Evolutionary conservation across 1,140 invertebrate species (phyloP), one percentile per base, ranked within the genome.

Genomic region (Lutraria rhynchaena): DNA sequence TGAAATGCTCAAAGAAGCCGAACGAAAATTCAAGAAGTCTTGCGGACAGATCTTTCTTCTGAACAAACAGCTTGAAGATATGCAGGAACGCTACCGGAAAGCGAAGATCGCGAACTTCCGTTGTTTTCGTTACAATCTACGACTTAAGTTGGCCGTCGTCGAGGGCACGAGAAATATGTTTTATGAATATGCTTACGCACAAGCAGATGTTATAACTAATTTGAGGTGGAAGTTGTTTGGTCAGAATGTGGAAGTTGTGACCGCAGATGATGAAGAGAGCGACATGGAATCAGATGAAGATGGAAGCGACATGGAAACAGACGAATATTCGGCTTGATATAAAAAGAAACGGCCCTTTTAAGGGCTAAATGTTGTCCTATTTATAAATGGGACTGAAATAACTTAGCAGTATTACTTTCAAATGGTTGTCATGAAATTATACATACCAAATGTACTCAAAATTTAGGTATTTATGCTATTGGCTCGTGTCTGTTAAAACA

Each of bases 121-220:
- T n/a, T 58, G 31, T 29, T 76, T 75, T 55, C 61, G 80, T 3
- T 82, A 82, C 63, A 82, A 77, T 55, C 27, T 82, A 15, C 70
- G 73, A 2, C 53, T 82, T 11, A 67, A 74, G 41, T 44, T 82
- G 19, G 78, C 83, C 22, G 60, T 65, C 22, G 29, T 70, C 33
- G 80, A 85, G 55, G 70, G 80, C 29, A 60, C 65, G 4, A 57
- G 80, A 17, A 82, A 85, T 60, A 63, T 77, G 53, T 78, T 55
- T 58, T 82, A 74, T 46, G 80, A 82, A 7, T 82, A 82, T 53
- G 80, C 83, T 1, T 51, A 69, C 11, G 67, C 37, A 5, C 57
- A 82, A 70, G 75, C 82, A 17, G 76, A 75, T 24, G 37, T 53
- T 9, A 57, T 83, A 3, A 57, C 70, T 4, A 51, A 83, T 31